A percentile compares a stretch with the other conserved stretches of the same genome.
phyloP scores from a whole-genome alignment of 2,797 vertebrate genomes.

The Crenuchus spilurus region DNA sequence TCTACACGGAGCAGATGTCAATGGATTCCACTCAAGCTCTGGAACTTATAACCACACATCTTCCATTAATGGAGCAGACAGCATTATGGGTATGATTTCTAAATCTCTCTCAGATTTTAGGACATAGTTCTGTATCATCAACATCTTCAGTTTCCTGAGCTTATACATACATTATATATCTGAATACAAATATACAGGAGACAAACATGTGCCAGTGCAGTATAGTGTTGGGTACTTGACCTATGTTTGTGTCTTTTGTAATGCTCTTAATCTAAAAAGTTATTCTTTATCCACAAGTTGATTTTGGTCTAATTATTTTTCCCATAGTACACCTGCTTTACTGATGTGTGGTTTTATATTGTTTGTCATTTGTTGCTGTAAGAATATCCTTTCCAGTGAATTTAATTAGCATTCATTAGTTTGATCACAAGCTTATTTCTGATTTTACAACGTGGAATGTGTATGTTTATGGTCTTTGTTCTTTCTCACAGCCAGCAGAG shows the following conservation, averaged over 20 bases:
- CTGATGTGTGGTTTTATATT: background rate
- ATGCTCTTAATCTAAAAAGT: background rate
- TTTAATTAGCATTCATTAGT: background rate
- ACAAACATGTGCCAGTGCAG: too few relatives aligned
- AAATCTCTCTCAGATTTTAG: background rate
- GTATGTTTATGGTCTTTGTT: background rate
- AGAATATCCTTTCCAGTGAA: background rate
- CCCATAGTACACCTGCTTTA: background rate
- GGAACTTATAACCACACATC: constrained; percentile 89
- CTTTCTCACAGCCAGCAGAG: constrained; percentile 81
- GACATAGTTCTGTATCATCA: background rate
- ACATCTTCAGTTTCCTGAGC: too few relatives aligned
- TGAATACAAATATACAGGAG: too few relatives aligned
- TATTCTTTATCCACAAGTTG: background rate
- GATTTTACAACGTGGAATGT: background rate
- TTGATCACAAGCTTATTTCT: background rate
- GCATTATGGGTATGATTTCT: constrained; percentile 83
- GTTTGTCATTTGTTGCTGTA: too few relatives aligned
- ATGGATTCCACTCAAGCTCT: constrained; percentile 82
- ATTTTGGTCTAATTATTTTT: background rate
- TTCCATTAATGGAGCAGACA: constrained; percentile 86
- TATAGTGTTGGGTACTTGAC: too few relatives aligned
- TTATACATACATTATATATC: too few relatives aligned
- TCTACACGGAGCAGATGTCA: constrained; percentile 91
- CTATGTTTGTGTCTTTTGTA: background rate